Percentiles rank a stretch among this genome's conserved stretches.
Evolutionary conservation across 2,888 invertebrate genomes (phyloP).

Genomic region (Meta bourneti): DNA sequence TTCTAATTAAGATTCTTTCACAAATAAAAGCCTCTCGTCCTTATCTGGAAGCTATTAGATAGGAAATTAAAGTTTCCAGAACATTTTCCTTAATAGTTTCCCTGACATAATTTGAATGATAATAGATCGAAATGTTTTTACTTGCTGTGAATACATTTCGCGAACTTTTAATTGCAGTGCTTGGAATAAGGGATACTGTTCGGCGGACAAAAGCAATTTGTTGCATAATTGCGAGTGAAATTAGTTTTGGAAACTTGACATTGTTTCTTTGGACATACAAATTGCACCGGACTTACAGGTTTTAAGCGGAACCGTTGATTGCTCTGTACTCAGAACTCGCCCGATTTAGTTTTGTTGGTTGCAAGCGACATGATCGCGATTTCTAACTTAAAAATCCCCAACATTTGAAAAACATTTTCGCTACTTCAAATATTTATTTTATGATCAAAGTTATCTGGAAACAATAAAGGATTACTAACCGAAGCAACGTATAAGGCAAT

Average conservation of each 20-base stretch:
- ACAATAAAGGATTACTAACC: too few relatives aligned
- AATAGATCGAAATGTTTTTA: conserved; percentile 37
- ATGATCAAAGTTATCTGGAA: too few relatives aligned
- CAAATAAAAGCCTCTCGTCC: conserved; percentile 36
- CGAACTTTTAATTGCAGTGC: conserved; percentile 27
- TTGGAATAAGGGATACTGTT: not conserved
- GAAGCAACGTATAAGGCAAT: too few relatives aligned
- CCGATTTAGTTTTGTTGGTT: too few relatives aligned
- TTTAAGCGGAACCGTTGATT: not conserved
- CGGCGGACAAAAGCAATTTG: not conserved
- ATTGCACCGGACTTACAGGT: not conserved
- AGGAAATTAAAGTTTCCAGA: conserved; percentile 30
- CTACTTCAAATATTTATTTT: too few relatives aligned
- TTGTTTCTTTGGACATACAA: not conserved
- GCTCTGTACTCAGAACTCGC: not conserved
- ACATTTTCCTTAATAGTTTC: conserved; percentile 27
- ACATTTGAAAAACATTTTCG: too few relatives aligned
- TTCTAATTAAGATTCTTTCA: conserved; percentile 52
- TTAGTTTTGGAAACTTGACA: conserved; percentile 15
- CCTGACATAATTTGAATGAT: conserved; percentile 44
- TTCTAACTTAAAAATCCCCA: too few relatives aligned
- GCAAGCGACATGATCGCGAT: too few relatives aligned
- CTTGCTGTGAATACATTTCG: not conserved
- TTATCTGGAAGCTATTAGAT: conserved; percentile 55
- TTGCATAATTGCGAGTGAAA: conserved; percentile 21